A percentile compares a stretch with the other conserved stretches of the same genome.
These are phyloP conservation scores for Ailurus styani DNA, from an alignment of 2,113 vertebrate genomes.

Conservation along the genomic window DNA sequence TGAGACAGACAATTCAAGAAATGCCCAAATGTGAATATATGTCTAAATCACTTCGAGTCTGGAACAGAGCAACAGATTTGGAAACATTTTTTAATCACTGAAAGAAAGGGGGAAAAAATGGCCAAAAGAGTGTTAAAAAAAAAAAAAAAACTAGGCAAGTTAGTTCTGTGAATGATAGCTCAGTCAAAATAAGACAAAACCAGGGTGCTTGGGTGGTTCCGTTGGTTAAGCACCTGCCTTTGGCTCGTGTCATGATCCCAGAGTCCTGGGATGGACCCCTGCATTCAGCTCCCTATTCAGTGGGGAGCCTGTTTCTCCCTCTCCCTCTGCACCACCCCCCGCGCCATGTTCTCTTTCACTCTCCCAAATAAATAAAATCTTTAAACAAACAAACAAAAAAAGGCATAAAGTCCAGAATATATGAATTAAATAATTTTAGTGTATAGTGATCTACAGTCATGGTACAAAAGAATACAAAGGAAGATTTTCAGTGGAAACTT, in stretches of 20 bases:
- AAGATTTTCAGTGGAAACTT: not conserved
- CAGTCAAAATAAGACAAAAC: not conserved
- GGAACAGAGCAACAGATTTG: not conserved
- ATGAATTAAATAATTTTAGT: not conserved
- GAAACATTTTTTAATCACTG: constrained; percentile 2
- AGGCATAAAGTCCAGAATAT: not conserved
- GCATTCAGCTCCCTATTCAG: not conserved
- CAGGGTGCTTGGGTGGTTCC: not conserved
- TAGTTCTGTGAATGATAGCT: not conserved
- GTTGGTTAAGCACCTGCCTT: not conserved
- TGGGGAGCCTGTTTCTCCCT: not conserved
- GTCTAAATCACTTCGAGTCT: not conserved
- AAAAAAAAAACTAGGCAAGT: not conserved
- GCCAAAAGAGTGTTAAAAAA: not conserved
- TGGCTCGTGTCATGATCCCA: not conserved
- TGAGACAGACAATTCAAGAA: not conserved
- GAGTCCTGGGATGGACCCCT: not conserved
- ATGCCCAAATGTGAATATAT: not conserved
- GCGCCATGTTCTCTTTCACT: not conserved
- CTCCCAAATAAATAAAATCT: not conserved
- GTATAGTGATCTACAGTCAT: not conserved
- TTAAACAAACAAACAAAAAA: not conserved
- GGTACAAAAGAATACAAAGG: not conserved
- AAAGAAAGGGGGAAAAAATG: not conserved
- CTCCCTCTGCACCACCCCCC: not conserved